Percentiles rank a stretch among this genome's conserved stretches.
Conservation (phyloP, 2,113 vertebrate species). For the Leptosomus discolor region DNA sequence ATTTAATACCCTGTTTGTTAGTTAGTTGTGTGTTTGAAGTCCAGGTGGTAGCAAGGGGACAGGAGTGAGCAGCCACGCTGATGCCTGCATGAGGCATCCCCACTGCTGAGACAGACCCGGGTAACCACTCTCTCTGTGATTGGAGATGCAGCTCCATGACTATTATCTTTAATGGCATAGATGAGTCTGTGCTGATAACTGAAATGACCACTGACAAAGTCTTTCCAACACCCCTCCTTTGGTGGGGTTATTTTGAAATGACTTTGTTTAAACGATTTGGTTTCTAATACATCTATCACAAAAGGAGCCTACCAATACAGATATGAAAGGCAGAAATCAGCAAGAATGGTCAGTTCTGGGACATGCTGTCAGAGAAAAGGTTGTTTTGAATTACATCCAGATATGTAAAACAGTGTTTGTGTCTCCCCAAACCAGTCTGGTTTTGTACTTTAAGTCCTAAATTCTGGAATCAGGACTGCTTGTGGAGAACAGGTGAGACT, state of each 20-base stretch:
- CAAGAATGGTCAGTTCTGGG: background rate
- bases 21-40: background rate
- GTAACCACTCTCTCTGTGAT: rapidly evolving
- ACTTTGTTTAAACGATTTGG: background rate
- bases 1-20: background rate
- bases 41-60: background rate
- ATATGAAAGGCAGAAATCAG: background rate
- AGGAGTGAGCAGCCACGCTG: background rate
- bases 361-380: background rate
- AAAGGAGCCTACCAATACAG: background rate
- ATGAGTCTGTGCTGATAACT: background rate
- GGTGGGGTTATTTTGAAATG: background rate
- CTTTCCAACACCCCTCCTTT: background rate
- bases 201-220: background rate
- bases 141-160: background rate
- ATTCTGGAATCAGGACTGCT: background rate
- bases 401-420: background rate
- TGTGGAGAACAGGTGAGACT: background rate
- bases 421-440: background rate
- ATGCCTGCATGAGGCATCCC: background rate
- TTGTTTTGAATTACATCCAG: background rate
- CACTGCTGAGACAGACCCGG: background rate
- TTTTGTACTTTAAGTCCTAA: background rate
- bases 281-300: background rate
- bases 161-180: background rate